These are phyloP conservation scores for Ceyx cyanopectus DNA, from an alignment of 2,113 vertebrate species.

Conservation along the genomic window DNA sequence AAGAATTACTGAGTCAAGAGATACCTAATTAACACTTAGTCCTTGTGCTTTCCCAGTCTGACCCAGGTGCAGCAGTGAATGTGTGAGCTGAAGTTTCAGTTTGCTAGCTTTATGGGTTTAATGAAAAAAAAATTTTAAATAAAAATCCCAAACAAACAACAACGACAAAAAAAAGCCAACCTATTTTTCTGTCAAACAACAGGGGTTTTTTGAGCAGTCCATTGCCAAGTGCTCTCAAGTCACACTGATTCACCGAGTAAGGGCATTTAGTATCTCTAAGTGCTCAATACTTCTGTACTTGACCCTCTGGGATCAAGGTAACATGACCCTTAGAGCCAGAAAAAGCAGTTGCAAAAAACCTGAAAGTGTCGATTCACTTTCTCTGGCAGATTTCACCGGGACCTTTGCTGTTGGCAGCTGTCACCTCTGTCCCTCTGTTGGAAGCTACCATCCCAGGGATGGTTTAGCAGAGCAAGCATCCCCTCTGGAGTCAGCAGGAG, in stretches of 20 bases:
- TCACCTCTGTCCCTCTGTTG: background rate
- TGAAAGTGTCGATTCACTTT: background rate
- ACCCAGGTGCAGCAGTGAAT: constrained; percentile 60
- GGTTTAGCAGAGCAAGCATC: constrained; percentile 6
- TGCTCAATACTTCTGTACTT: constrained; percentile 15
- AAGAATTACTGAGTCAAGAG: constrained; percentile 54
- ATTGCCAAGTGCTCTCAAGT: constrained; percentile 9
- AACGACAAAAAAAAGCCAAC: no score
- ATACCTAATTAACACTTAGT: constrained; percentile 51
- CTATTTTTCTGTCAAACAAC: constrained; percentile 3
- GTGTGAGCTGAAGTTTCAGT: constrained; percentile 46
- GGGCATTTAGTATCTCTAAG: constrained; percentile 34
- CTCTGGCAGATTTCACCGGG: background rate
- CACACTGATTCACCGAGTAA: background rate
- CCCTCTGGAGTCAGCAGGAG: background rate
- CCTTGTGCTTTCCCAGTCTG: constrained; percentile 12
- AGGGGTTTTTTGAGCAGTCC: background rate
- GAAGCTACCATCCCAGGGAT: background rate
- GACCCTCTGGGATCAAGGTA: constrained; percentile 12
- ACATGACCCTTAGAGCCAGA: background rate
- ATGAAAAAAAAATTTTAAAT: background rate
- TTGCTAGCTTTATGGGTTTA: constrained; percentile 31
- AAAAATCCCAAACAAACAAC: no score
- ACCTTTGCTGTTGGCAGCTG: background rate
- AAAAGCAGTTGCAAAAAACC: constrained; percentile 39